Evolutionary conservation across 2,113 vertebrate genomes (phyloP), one percentile per base, ranked within the genome.

Genomic region (Protobothrops mucrosquamatus): DNA sequence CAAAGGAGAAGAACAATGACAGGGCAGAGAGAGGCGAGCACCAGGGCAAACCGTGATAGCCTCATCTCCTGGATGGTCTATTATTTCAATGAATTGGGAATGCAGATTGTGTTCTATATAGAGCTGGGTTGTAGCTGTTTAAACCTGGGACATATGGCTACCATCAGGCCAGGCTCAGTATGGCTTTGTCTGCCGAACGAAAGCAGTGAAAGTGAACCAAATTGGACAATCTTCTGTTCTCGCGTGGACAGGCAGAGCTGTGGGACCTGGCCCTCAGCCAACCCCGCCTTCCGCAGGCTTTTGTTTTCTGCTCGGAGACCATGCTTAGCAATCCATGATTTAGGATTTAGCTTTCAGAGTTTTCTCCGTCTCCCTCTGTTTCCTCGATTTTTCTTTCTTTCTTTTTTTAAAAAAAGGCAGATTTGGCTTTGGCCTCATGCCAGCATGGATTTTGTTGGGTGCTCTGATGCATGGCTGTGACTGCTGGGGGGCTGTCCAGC

Each of bases 281-380:
- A 89, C 89, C 69, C 88, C 91, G 93, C 95, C 95, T 93, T 96
- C 86, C 0, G 39, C 94, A 1, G 48, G 93, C 96, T 95, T 92
- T 95, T 95, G 96, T 96, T 97, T 94, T 96, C 96, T 96, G 94
- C 94, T 94, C 95, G 94, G 94, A 97, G 95, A 93, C 95, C 93
- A 0, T 97, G 96, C 96, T 95, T 95, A 93, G 95, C 96, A 97
- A 97, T 97, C 96, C 95, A 95, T 96, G 97, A 96, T 96, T 97
- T 97, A 95, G 96, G 96, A 97, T 96, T 97, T 96, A 95, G 95
- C 95, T 96, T 96, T 95, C 95, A 46, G 85, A 43, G 29, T 9
- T 29, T 54, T 54, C 6, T 15, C 10, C 6, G 9, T 74, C 10
- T 74, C n/a, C 64, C 46, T 39, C 15, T 51, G 85, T 24, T 92